Conservation (phyloP, 2,113 vertebrate species). For the Leucoraja erinaceus region DNA sequence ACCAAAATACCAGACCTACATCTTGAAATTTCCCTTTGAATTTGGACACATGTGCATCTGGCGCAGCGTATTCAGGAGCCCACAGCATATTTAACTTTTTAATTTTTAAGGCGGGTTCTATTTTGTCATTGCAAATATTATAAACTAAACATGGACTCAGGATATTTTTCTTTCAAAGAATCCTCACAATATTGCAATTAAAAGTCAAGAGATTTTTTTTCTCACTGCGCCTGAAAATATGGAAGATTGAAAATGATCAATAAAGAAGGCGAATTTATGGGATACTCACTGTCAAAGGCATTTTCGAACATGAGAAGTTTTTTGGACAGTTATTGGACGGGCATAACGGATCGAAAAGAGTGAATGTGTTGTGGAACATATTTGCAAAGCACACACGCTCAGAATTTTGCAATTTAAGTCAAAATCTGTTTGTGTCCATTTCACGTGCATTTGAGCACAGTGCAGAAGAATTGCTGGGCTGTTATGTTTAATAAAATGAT, state of each 20-base stretch:
- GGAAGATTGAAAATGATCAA: background rate
- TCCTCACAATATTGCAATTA: background rate
- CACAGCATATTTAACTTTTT: background rate
- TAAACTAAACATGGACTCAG: background rate
- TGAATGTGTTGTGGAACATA: background rate
- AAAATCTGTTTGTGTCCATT: background rate
- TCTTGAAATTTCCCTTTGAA: background rate
- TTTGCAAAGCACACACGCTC: background rate
- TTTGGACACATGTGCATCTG: background rate
- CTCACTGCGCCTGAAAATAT: background rate
- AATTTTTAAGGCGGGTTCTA: constrained; percentile 8
- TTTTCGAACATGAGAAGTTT: too few species aligned
- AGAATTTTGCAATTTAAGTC: background rate
- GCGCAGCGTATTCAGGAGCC: background rate
- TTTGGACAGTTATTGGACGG: background rate
- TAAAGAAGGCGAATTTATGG: background rate
- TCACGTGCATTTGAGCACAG: background rate
- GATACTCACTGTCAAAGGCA: background rate
- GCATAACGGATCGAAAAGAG: background rate
- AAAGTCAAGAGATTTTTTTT: background rate
- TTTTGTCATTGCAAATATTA: background rate
- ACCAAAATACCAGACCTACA: background rate
- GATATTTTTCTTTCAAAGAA: background rate
- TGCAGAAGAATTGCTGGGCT: background rate
- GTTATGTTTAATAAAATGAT: background rate